Base-by-base conservation (phyloP, 2,888 invertebrate genomes). In the Sinohyriopsis cumingii region DNA sequence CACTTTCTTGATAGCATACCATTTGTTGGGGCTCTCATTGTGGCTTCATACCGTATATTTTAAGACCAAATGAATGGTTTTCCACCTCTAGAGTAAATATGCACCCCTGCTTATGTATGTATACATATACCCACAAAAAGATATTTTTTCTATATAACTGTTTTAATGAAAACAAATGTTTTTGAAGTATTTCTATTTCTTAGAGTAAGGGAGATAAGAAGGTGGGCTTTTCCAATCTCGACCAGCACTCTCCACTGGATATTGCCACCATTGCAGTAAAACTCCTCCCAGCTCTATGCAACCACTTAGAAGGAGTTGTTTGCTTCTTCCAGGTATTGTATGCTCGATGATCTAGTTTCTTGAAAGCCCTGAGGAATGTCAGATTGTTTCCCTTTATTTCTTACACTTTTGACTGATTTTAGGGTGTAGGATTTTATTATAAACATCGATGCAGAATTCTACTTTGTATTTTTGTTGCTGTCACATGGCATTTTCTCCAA, bases 171-270 rank as follows among this genome's bases (percentile, higher is more conserved):
- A 45, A 15, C 15, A 12, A 45, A 45, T 45, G 45, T 15, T 45
- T 45, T 45, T 15, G 15, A 15, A 45, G 4, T 45, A 2, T 45
- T 45, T 12, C 45, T 45, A 15, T 45, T 45, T 45, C 70, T 56
- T 69, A 87, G 86, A 67, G 67, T 9, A 85, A 83, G 71, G 75
- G 72, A 28, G 82, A 82, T 60, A 87, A 85, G 76, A 85, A 82
- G 63, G 72, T 75, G 91, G 93, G 86, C 89, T 93, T 90, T 79
- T 84, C 87, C 53, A 83, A 87, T 75, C 79, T 91, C 61, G 89
- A 90, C 63, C 84, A 86, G 67, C 78, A 86, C 61, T 79, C 84
- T 22, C 75, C 87, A 20, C 71, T 75, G 19, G 84, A 86, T 65
- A 82, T 91, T 18, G 87, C 86, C 5, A 68, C 74, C 15, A 83